These are phyloP conservation scores for Myripristis murdjan DNA, from an alignment of 2,797 vertebrate species.

Conservation along the genomic window DNA sequence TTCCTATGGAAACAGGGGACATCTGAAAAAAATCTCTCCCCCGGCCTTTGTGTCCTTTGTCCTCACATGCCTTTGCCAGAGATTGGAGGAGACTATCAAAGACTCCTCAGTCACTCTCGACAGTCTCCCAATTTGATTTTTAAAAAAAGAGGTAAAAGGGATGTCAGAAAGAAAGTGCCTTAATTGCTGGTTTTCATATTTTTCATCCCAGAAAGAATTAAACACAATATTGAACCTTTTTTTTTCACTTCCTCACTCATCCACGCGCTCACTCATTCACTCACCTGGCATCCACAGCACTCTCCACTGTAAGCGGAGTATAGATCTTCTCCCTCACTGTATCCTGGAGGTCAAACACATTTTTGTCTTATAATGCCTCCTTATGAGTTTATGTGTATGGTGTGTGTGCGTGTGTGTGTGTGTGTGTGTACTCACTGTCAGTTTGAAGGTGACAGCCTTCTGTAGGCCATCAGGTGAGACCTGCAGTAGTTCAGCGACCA, in stretches of 20 bases:
- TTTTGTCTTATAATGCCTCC: conserved; percentile 20
- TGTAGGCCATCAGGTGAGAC: conserved; percentile 94
- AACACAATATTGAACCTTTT: no score
- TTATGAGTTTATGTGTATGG: neutral
- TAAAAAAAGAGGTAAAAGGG: conserved; percentile 19
- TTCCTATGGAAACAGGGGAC: conserved; percentile 84
- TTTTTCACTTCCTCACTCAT: neutral
- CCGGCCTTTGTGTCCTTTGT: conserved; percentile 71
- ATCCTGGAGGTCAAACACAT: conserved; percentile 83
- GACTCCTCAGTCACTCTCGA: conserved; percentile 36
- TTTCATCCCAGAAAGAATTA: conserved; percentile 28
- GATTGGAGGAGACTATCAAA: conserved; percentile 70
- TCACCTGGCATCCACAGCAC: conserved; percentile 96
- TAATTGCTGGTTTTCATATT: conserved; percentile 18
- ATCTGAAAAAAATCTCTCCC: conserved; percentile 75
- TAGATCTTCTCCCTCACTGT: conserved; percentile 95
- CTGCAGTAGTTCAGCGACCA: conserved; percentile 93
- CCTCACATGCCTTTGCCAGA: conserved; percentile 76
- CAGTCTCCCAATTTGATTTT: conserved; percentile 46
- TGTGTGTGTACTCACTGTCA: conserved; percentile 87
- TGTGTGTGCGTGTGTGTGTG: conserved; percentile 1
- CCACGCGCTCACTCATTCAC: neutral
- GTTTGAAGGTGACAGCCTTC: conserved; percentile 95
- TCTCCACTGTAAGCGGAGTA: conserved; percentile 94
- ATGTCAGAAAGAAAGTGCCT: neutral